Evolutionary conservation across 2,113 vertebrate species (phyloP).

Genomic region (Toxotes chatareus): DNA sequence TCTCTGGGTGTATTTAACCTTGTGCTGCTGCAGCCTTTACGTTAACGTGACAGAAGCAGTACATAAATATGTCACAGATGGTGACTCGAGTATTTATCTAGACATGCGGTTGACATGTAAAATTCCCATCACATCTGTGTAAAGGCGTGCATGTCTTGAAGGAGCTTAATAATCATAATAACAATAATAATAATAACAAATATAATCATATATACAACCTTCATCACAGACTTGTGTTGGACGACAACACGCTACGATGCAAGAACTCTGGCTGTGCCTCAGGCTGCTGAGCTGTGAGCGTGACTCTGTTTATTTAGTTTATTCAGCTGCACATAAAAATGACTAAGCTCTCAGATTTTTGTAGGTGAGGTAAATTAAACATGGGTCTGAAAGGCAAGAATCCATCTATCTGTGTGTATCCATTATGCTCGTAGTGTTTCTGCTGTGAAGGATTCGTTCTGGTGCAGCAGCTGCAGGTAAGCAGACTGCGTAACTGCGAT

Average conservation of each 20-base stretch:
- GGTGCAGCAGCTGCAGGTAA: conserved; percentile 30
- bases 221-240: background rate
- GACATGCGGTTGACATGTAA: background rate
- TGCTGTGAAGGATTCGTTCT: background rate
- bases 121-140: background rate
- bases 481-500: conserved; percentile 17
- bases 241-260: background rate
- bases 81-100: too few species aligned
- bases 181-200: background rate
- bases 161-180: background rate
- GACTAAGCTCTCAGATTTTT: background rate
- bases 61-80: background rate
- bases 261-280: background rate
- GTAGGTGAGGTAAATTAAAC: background rate
- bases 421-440: conserved; percentile 1
- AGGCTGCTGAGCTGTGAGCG: background rate
- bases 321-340: conserved; percentile 27
- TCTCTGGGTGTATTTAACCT: background rate
- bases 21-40: background rate
- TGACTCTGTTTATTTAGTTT: conserved; percentile 8
- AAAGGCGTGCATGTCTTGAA: background rate
- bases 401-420: background rate
- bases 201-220: background rate
- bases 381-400: background rate
- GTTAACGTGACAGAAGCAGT: background rate